These are phyloP conservation scores for Nannoperca obscura DNA, from an alignment of 2,797 vertebrate genomes.

Conservation along the genomic window DNA sequence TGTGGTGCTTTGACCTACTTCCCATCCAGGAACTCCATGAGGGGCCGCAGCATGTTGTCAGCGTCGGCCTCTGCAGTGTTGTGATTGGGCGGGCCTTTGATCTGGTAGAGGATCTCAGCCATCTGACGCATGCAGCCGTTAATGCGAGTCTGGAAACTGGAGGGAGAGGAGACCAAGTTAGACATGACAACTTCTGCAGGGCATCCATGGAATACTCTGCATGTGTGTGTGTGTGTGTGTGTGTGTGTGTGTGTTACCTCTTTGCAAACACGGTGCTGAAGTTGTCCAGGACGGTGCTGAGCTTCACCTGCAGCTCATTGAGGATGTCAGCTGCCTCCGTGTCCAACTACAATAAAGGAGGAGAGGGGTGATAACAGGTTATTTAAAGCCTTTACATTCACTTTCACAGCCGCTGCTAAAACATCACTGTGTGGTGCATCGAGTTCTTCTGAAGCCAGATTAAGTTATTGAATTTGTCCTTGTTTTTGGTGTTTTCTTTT, in stretches of 20 bases:
- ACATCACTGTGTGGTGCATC: not conserved
- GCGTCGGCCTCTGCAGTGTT: constrained; percentile 93
- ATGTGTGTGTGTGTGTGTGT: constrained; percentile 22
- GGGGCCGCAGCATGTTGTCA: constrained; percentile 90
- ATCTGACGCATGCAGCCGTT: constrained; percentile 93
- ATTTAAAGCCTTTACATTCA: not conserved
- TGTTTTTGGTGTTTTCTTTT: not conserved
- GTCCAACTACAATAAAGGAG: constrained; percentile 87
- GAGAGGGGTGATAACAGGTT: constrained; percentile 3
- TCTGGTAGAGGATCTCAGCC: constrained; percentile 93
- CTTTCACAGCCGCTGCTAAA: not conserved
- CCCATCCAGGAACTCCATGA: constrained; percentile 97
- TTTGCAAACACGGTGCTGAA: constrained; percentile 93
- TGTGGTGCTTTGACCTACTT: constrained; percentile 86
- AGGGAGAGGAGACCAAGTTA: constrained; percentile 2
- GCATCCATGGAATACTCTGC: not conserved
- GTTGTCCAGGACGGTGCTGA: constrained; percentile 92
- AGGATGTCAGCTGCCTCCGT: constrained; percentile 93
- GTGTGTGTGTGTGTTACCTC: constrained; percentile 84
- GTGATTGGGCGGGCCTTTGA: constrained; percentile 93
- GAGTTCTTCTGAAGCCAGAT: not conserved
- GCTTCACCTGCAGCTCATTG: constrained; percentile 88
- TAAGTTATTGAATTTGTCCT: not conserved
- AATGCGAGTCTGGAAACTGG: constrained; percentile 93
- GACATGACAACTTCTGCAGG: not conserved